Evolutionary conservation across 2,797 vertebrate species (phyloP), one percentile per base, ranked within the genome.

Genomic region (Poeciliopsis gracilis): DNA sequence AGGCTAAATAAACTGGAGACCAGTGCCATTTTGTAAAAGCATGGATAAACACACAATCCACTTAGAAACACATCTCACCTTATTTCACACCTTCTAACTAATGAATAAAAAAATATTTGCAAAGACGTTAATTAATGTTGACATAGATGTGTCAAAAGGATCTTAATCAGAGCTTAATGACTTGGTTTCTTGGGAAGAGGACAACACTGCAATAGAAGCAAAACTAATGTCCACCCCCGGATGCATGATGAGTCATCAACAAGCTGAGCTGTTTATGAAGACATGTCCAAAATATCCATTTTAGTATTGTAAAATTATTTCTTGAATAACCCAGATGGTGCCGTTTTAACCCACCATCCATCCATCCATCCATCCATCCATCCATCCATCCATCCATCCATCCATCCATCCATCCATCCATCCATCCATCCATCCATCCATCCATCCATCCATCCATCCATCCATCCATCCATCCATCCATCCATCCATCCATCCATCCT

Each of bases 1-100:
- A 71, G 78, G 76, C 86, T 84, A 87, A 89, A 91, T 93, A 86
- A 90, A 89, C 83, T 74, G 53, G 57, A 83, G 77, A 82, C 70
- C 18, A 25, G 74, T 86, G 84, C 84, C 67, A 83, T 88, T 89
- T 85, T 83, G 75, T 84, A 72, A 67, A 11, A 4, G 38, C 25
- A 33, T 15, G 41, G n/a, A 75, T 20, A 77, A 23, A 53, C 12
- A 73, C 41, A 36, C 75, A 70, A 82, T 83, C 77, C 55, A 78
- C 59, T 69, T 55, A 2, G 23, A 71, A 73, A 78, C 8, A 79
- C 51, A 0, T 7, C 28, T 16, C 1, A 69, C 51, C 38, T 66
- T 28, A 71, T 76, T 84, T 83, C 41, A 63, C 46, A 51, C 5
- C 33, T 18, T 23, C 23, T 53, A 76, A 11, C 15, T 13, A 49